Percentiles rank a stretch among this genome's conserved stretches.
Evolutionary conservation across 2,113 vertebrate genomes (phyloP).

Genomic region (Erinaceus europaeus): DNA sequence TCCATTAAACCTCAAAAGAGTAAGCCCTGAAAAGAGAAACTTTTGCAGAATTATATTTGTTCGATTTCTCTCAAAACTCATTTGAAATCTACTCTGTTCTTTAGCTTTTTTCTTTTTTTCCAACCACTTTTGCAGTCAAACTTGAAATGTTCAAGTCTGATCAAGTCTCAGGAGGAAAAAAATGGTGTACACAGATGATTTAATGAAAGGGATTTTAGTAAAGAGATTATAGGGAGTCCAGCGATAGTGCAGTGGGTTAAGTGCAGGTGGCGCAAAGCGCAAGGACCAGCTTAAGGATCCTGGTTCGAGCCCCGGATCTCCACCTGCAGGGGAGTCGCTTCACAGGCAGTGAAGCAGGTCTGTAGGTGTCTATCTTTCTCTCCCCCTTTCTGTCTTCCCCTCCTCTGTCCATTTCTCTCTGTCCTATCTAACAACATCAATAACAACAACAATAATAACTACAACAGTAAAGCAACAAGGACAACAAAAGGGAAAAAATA

Average conservation of each 20-base stretch:
- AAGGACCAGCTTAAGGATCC: no score
- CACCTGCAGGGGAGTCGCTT: no score
- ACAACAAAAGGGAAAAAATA: no score
- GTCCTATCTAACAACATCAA: no score
- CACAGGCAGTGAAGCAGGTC: no score
- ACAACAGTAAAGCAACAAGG: no score
- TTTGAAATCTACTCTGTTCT: neutral
- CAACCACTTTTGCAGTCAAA: neutral
- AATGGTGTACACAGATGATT: neutral
- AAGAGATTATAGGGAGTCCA: neutral
- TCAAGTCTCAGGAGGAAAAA: neutral
- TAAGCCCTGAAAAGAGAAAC: slow-evolving; percentile 1
- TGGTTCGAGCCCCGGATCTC: no score
- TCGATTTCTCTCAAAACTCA: neutral
- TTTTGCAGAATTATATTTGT: slow-evolving; percentile 23
- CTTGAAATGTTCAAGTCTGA: neutral
- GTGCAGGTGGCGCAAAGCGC: no score
- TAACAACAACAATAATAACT: no score
- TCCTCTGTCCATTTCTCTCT: no score
- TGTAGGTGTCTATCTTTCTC: no score
- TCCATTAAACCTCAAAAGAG: slow-evolving; percentile 38
- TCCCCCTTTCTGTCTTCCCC: no score
- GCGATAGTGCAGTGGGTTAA: neutral
- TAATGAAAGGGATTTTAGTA: neutral
- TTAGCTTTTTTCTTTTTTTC: neutral